phyloP scores from a whole-genome alignment of 2,797 vertebrate genomes.

The Neosilurus hyrtlii region DNA sequence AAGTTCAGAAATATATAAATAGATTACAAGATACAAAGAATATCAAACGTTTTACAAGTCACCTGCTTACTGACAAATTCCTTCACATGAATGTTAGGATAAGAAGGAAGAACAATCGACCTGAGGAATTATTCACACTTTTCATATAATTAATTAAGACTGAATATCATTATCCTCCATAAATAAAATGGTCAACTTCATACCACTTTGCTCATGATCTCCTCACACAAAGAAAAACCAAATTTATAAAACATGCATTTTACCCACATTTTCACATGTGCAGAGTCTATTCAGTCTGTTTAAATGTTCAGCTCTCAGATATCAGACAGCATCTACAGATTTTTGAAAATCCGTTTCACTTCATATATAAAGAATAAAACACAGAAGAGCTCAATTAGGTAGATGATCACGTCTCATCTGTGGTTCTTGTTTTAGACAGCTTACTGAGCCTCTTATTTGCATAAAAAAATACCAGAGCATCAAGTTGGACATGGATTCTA shows the following conservation, averaged over 20 bases:
- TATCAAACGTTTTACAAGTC: background rate
- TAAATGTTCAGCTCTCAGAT: background rate
- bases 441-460: background rate
- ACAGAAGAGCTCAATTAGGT: background rate
- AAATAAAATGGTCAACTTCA: background rate
- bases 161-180: background rate
- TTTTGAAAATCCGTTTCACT: background rate
- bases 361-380: background rate
- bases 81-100: background rate
- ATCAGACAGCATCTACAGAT: background rate
- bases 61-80: background rate
- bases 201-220: too few relatives aligned
- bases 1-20: background rate
- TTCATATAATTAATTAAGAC: background rate
- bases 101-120: background rate
- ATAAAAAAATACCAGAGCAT: background rate
- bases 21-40: background rate
- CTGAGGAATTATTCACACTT: background rate
- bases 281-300: background rate
- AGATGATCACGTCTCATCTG: background rate
- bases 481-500: too few relatives aligned
- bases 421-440: background rate
- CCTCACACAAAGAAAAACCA: background rate
- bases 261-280: background rate
- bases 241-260: background rate